Evolutionary conservation across 2,888 invertebrate genomes (phyloP).

Genomic region (Drosophila affinis): DNA sequence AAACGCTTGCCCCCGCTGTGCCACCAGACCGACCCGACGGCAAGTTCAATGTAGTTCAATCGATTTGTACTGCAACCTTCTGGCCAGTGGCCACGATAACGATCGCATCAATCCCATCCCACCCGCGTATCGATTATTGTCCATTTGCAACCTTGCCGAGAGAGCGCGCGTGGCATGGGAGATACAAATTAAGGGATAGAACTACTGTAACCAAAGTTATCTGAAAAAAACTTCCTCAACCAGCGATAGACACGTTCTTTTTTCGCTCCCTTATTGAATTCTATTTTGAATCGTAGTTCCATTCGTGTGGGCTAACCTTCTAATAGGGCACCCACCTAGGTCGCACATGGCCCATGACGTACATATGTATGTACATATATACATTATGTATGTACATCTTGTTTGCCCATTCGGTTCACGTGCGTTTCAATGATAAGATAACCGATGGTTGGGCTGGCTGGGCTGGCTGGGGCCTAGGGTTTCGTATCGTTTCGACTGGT

Average conservation of each 20-base stretch:
- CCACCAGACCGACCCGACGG: conserved; percentile 2
- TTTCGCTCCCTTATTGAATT: neutral
- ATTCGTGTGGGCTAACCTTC: neutral
- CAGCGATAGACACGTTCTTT: neutral
- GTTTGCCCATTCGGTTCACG: conserved; percentile 62
- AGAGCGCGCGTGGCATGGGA: too few relatives aligned
- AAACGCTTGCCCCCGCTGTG: conserved; percentile 41
- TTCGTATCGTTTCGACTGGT: neutral
- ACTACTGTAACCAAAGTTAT: neutral
- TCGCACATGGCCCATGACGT: conserved; percentile 5
- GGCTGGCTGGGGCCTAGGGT: neutral
- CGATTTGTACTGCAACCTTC: conserved; percentile 10
- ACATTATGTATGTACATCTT: neutral
- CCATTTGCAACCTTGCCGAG: neutral
- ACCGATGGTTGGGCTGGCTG: conserved; percentile 4
- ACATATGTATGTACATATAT: too few relatives aligned
- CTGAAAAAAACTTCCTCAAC: neutral
- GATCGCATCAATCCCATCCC: neutral
- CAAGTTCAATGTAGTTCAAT: conserved; percentile 26
- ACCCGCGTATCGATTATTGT: neutral
- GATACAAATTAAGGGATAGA: too few relatives aligned
- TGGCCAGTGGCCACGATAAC: neutral
- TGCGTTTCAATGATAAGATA: conserved; percentile 73
- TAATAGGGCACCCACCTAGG: neutral
- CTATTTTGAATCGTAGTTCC: neutral